These are phyloP conservation scores for Lamproptera curius DNA, from an alignment of 2,888 invertebrate genomes.

Conservation along the genomic window DNA sequence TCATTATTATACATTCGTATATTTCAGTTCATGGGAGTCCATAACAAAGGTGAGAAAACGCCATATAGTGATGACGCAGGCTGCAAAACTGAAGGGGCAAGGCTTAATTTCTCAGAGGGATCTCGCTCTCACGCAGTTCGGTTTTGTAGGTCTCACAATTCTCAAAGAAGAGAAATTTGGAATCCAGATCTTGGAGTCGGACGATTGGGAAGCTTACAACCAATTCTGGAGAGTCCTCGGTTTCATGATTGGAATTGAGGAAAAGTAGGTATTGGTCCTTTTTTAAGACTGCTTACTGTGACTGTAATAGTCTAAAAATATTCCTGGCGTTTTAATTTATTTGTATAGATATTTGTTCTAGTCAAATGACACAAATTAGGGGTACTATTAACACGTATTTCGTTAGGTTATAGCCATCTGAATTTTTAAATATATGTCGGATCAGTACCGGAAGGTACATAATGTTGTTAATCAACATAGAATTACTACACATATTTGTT, in stretches of 20 bases:
- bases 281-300: too few relatives aligned
- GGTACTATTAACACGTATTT: too few relatives aligned
- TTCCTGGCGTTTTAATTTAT: too few relatives aligned
- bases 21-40: slow-evolving; percentile 83
- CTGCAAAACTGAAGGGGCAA: slow-evolving; percentile 58
- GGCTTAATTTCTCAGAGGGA: slow-evolving; percentile 87
- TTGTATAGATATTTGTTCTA: too few relatives aligned
- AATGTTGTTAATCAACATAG: too few relatives aligned
- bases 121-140: slow-evolving; percentile 91
- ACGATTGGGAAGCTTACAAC: slow-evolving; percentile 85
- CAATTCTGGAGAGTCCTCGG: slow-evolving; percentile 93
- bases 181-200: slow-evolving; percentile 75
- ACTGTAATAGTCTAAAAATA: too few relatives aligned
- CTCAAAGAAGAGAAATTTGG: slow-evolving; percentile 82
- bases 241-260: slow-evolving; percentile 88
- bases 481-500: too few relatives aligned
- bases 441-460: too few relatives aligned
- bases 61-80: slow-evolving; percentile 81
- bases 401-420: too few relatives aligned
- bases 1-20: too few relatives aligned
- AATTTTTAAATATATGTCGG: too few relatives aligned
- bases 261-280: slow-evolving; percentile 80
- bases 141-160: slow-evolving; percentile 88
- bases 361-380: too few relatives aligned
- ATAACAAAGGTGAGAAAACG: slow-evolving; percentile 81